Conservation (phyloP, 2,888 invertebrate genomes). For the Chymomyza fuscimana region DNA sequence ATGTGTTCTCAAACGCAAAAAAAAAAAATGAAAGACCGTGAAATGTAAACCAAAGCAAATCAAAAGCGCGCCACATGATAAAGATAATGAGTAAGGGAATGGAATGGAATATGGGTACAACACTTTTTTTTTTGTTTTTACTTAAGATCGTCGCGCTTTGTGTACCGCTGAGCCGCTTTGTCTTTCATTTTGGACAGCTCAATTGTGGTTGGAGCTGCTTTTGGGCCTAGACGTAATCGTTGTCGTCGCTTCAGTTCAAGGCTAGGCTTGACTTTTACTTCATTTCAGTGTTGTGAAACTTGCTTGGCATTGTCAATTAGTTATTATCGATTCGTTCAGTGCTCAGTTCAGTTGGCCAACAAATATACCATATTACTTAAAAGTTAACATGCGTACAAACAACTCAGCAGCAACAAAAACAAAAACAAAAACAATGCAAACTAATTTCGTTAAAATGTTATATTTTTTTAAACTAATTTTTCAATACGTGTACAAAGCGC, state of each 20-base stretch:
- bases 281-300: conserved; percentile 1
- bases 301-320: conserved; percentile 8
- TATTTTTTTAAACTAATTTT: conserved; percentile 9
- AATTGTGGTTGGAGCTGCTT: conserved; percentile 26
- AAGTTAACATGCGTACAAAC: conserved; percentile 1
- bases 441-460: conserved; percentile 64
- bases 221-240: conserved; percentile 39
- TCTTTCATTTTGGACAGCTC: conserved; percentile 46
- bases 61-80: background rate
- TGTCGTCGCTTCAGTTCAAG: conserved; percentile 43
- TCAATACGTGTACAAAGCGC: conserved; percentile 27
- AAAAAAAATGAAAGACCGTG: conserved; percentile 7
- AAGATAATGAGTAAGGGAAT: conserved; percentile 9
- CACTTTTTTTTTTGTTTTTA: background rate
- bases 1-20: background rate
- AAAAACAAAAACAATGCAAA: conserved; percentile 28
- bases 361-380: background rate
- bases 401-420: background rate
- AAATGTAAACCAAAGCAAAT: conserved; percentile 23
- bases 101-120: background rate
- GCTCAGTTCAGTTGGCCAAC: background rate
- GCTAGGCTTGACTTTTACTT: conserved; percentile 28
- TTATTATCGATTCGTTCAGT: conserved; percentile 4
- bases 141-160: conserved; percentile 4
- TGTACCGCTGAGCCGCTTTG: conserved; percentile 4